Base-by-base conservation (phyloP, 2,113 vertebrate genomes). In the Pomatostomus ruficeps region DNA sequence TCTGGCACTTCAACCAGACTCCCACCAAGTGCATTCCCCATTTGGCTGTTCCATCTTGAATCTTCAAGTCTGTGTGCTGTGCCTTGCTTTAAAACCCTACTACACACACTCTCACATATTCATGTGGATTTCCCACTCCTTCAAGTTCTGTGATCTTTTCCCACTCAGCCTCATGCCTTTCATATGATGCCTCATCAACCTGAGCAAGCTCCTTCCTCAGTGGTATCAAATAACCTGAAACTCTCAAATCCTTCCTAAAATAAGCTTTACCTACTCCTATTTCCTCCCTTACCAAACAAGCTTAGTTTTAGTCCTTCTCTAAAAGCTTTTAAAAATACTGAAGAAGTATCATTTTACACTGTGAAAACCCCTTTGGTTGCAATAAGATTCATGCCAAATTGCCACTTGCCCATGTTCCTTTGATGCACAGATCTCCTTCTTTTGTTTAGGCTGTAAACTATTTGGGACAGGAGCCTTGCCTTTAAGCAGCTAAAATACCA, bases 381-480 rank as follows among this genome's bases (percentile, higher is more conserved):
- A 87, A 25, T 49, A 79, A 92, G 70, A 92, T 5, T 76, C 70
- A 79, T 71, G 81, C 63, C 78, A 89, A 91, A 94, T 88, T 79
- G 62, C 87, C 94, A 73, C 78, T 89, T 79, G 85, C 81, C 49
- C 70, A n/a, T 6, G 21, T 54, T 91, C 26, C 71, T 95, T 65
- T 95, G 81, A 93, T 76, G 77, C 58, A 10, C 4, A 3, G 46
- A 91, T 94, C 55, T 88, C 23, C 4, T 67, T 57, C 26, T 49
- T 83, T 91, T 96, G 63, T 94, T 95, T 85, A 91, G 91, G 74
- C 91, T 93, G 45, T 71, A 83, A 95, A 89, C 85, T 88, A 11
- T 67, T 55, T 74, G 40, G 78, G 94, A 93, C 55, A 73, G 85
- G 55, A 96, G 71, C 55, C 78, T 52, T 77, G 71, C 76, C 58